Conservation (phyloP, 2,888 invertebrate species). For the Tetramorium bicarinatum region DNA sequence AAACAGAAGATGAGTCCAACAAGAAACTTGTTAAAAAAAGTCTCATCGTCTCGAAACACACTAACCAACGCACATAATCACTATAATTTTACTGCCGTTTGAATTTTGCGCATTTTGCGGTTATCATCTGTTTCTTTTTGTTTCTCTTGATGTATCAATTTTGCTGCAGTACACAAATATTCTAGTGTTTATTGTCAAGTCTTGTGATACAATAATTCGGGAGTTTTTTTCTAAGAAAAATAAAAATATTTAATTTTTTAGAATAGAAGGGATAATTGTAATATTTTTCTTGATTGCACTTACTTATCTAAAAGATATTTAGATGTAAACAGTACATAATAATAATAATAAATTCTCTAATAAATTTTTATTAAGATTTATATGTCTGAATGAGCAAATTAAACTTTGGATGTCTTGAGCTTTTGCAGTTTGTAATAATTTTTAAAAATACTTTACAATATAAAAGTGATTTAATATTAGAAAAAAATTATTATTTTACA, state of each 20-base stretch:
- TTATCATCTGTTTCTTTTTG: conserved; percentile 4
- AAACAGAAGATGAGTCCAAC: not conserved
- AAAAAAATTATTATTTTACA: not conserved
- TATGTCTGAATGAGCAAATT: not conserved
- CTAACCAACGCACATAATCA: conserved; percentile 24
- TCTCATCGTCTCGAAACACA: not conserved
- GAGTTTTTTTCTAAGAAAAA: not conserved
- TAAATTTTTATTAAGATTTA: not conserved
- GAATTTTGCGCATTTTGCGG: conserved; percentile 5
- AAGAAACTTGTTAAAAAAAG: conserved; percentile 17
- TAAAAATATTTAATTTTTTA: not conserved
- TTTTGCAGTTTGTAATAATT: not conserved
- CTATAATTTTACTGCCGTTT: conserved; percentile 31
- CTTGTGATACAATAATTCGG: not conserved
- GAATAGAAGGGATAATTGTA: too few relatives aligned
- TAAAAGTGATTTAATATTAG: not conserved
- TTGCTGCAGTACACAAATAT: not conserved
- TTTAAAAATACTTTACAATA: not conserved
- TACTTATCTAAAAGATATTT: not conserved
- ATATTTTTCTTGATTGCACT: not conserved
- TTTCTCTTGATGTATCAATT: conserved; percentile 25
- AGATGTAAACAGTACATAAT: not conserved
- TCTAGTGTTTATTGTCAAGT: not conserved
- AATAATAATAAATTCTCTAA: not conserved
- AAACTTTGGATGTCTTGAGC: not conserved